phyloP scores from a whole-genome alignment of 2,113 vertebrate species.

The Chiloscyllium plagiosum region DNA sequence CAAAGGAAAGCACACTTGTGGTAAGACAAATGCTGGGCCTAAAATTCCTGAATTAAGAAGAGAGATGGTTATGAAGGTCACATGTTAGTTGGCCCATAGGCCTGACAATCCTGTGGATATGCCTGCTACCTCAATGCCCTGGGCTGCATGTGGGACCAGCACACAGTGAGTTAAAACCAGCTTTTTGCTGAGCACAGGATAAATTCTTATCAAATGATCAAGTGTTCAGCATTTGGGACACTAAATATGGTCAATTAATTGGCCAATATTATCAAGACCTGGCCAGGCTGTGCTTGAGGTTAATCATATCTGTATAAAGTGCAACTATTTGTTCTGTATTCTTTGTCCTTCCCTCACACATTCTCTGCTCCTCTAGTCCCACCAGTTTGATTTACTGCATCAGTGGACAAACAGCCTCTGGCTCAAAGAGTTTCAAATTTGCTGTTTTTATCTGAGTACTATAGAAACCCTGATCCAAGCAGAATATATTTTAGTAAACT shows the following conservation, averaged over 20 bases:
- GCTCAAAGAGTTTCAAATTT: neutral
- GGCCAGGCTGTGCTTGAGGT: neutral
- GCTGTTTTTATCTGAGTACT: neutral
- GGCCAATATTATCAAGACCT: neutral
- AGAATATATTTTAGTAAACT: neutral
- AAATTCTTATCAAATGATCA: neutral
- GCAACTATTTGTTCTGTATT: neutral
- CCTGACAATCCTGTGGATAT: neutral
- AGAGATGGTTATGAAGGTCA: neutral
- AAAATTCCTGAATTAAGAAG: neutral
- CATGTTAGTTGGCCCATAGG: no score
- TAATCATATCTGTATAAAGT: constrained; percentile 1
- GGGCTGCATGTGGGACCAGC: neutral
- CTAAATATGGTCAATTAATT: neutral
- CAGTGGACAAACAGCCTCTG: neutral
- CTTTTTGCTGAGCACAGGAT: neutral
- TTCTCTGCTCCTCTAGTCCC: neutral
- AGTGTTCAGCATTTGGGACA: neutral
- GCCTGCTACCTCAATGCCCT: neutral
- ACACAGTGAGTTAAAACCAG: neutral
- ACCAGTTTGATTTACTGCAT: neutral
- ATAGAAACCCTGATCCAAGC: neutral
- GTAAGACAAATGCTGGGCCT: neutral
- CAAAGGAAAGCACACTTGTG: neutral
- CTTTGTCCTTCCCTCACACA: neutral